These are phyloP conservation scores for Rhabdomys dilectus DNA, from an alignment of 2,113 vertebrate genomes.

Conservation along the genomic window DNA sequence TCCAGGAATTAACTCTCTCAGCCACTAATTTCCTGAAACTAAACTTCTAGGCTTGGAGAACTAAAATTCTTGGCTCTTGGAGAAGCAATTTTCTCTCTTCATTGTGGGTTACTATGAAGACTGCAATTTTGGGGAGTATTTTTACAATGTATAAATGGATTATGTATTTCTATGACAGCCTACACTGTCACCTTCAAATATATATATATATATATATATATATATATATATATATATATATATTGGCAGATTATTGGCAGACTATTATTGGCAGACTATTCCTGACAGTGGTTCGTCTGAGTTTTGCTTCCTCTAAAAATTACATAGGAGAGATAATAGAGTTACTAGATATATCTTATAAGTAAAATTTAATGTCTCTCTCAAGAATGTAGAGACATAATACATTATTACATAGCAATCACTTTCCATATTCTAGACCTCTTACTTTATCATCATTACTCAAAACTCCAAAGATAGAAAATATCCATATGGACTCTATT, in stretches of 20 bases:
- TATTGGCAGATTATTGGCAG: no score
- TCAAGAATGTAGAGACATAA: neutral
- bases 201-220: no score
- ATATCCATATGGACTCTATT: neutral
- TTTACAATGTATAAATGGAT: slow-evolving; percentile 48
- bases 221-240: no score
- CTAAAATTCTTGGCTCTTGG: neutral
- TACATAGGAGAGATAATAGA: neutral
- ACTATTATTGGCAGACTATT: no score
- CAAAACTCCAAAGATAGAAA: neutral
- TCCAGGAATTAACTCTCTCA: slow-evolving; percentile 8
- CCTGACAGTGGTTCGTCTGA: neutral
- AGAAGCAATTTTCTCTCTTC: neutral
- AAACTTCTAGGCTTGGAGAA: slow-evolving; percentile 50
- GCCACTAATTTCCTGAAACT: neutral
- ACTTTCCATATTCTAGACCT: neutral
- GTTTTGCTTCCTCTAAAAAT: neutral
- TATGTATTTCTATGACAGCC: neutral
- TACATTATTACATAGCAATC: neutral
- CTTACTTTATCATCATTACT: no score
- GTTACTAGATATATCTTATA: neutral
- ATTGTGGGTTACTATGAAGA: neutral
- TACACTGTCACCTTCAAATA: neutral
- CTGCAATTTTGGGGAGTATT: neutral
- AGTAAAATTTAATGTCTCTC: slow-evolving; percentile 3